Percentiles rank a stretch among this genome's conserved stretches.
phyloP scores from a whole-genome alignment of 2,888 invertebrate species.

The Ophion obscuratus region DNA sequence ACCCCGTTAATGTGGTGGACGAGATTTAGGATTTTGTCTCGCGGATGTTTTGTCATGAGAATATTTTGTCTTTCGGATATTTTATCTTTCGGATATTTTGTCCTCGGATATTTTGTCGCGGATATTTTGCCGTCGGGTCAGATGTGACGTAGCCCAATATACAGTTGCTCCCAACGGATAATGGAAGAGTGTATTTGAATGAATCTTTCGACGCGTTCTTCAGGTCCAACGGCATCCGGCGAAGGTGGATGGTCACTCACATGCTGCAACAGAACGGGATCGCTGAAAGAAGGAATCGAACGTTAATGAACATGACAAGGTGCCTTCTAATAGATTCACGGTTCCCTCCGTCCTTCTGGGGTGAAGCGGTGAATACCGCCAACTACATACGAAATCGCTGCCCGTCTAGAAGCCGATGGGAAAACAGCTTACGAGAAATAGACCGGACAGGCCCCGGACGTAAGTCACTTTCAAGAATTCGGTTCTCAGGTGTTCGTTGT shows the following conservation, averaged over 20 bases:
- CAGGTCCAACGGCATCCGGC: constrained; percentile 67
- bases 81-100: no score
- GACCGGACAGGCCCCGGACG: not conserved
- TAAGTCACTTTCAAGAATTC: not conserved
- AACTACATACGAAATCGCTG: constrained; percentile 57
- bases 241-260: constrained; percentile 67
- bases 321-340: not conserved
- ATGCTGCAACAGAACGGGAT: constrained; percentile 74
- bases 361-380: constrained; percentile 48
- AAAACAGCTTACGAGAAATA: constrained; percentile 55
- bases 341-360: constrained; percentile 28
- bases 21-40: no score
- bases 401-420: constrained; percentile 29
- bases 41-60: no score
- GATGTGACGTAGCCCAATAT: no score
- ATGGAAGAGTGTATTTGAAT: constrained; percentile 68
- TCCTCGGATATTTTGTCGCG: no score
- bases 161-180: constrained; percentile 67
- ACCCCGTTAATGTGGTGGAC: no score
- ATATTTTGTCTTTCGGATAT: no score
- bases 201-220: constrained; percentile 68
- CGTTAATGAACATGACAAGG: constrained; percentile 71
- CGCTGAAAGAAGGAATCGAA: constrained; percentile 74
- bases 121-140: no score
- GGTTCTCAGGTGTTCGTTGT: constrained; percentile 55